Base-by-base conservation (phyloP, 2,888 invertebrate species). In the Beris chalybata region DNA sequence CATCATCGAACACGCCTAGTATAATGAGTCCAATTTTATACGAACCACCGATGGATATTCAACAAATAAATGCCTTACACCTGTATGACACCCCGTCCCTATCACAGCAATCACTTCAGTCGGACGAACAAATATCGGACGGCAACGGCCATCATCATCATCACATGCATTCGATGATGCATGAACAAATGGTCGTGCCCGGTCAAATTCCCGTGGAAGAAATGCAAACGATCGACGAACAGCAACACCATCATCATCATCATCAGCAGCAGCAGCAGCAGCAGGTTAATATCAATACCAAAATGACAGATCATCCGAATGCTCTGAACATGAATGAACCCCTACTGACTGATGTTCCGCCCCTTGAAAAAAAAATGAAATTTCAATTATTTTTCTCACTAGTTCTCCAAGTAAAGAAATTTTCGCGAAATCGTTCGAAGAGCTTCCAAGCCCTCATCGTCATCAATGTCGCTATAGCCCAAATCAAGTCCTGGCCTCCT, bases 31-130 rank as follows among this genome's bases (percentile, higher is more conserved):
- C 79, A 48, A 77, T 72, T 66, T 44, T 61, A 50, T 61, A 67
- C n/a, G 63, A 68, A 15, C 68, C 70, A 65, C 66, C 71, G n/a
- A 38, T 73, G 3, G 78, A 79, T 47, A 72, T 79, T 64, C 78
- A 79, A 52, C 80, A 79, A 70, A 76, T 80, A 78, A 56, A 32
- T 30, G 76, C 77, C 5, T 74, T 80, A 75, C 80, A 80, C 69
- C 76, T 80, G 32, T 80, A 77, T 58, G 79, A 79, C 64, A 76
- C 79, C 9, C 71, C 73, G 9, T 48, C 64, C 12, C 12, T 64
- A 55, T 57, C 63, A 11, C 66, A 64, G n/a, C 69, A 67, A 48
- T 43, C 65, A 2, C 3, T 63, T 5, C 57, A 31, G 12, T 48
- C 55, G 9, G 61, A 61, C n/a, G 61, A 66, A 11, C 67, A 67